phyloP scores from a whole-genome alignment of 2,888 invertebrate genomes.

The Caenorhabditis macrosperma region DNA sequence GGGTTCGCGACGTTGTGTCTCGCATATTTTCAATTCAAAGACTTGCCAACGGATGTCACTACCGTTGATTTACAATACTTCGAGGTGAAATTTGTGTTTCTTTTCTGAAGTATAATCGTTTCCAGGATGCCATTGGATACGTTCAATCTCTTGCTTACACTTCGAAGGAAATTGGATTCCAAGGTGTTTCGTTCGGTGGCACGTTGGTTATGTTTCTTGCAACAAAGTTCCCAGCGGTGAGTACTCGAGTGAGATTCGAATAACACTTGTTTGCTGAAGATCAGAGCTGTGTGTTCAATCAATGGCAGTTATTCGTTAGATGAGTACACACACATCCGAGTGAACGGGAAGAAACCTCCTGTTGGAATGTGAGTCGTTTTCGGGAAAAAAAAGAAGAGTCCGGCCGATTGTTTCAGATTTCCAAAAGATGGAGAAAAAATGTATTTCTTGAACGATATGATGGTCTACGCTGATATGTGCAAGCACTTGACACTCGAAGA shows the following conservation, averaged over 20 bases:
- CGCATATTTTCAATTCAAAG: constrained; percentile 52
- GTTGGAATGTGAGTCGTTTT: constrained; percentile 24
- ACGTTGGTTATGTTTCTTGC: constrained; percentile 34
- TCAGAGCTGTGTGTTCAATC: constrained; percentile 47
- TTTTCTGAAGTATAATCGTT: too few species aligned
- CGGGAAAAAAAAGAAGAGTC: background rate
- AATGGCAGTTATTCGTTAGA: constrained; percentile 48
- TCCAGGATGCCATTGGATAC: constrained; percentile 48
- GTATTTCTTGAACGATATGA: constrained; percentile 23
- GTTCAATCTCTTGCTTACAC: constrained; percentile 41
- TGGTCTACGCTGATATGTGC: constrained; percentile 34
- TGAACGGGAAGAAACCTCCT: constrained; percentile 13
- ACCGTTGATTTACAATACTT: constrained; percentile 46
- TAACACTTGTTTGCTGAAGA: constrained; percentile 13
- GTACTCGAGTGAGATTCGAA: background rate
- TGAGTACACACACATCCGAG: constrained; percentile 21
- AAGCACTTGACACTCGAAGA: constrained; percentile 14
- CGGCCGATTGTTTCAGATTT: constrained; percentile 12
- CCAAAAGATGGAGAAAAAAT: constrained; percentile 5
- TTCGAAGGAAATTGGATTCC: constrained; percentile 24
- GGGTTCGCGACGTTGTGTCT: constrained; percentile 44
- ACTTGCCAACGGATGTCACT: constrained; percentile 14
- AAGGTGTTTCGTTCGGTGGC: constrained; percentile 56
- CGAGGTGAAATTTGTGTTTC: constrained; percentile 10
- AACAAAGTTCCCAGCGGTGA: constrained; percentile 35